These are phyloP conservation scores for Heteromurus nitidus DNA, from an alignment of 2,888 invertebrate genomes.

Conservation along the genomic window DNA sequence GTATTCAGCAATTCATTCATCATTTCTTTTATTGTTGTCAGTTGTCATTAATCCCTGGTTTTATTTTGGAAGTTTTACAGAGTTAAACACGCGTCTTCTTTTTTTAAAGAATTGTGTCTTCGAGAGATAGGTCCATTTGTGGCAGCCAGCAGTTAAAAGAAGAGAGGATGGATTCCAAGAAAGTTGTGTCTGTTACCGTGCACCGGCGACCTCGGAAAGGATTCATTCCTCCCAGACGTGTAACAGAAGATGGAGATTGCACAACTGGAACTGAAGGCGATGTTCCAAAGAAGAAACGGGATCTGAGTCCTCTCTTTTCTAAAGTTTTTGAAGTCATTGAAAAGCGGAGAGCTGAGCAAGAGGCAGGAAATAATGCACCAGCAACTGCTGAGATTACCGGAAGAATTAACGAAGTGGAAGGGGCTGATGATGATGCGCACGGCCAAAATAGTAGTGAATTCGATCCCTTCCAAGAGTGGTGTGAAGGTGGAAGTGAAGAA, in stretches of 20 bases:
- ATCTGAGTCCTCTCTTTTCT: constrained; percentile 47
- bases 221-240: constrained; percentile 33
- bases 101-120: not conserved
- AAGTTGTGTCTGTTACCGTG: constrained; percentile 22
- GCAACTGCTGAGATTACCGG: too few species aligned
- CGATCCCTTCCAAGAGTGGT: not conserved
- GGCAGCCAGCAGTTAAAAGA: not conserved
- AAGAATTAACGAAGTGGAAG: not conserved
- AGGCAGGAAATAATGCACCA: too few species aligned
- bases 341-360: not conserved
- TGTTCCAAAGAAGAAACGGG: constrained; percentile 32
- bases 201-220: constrained; percentile 21
- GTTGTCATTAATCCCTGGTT: too few species aligned
- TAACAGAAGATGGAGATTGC: not conserved
- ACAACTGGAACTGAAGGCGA: not conserved
- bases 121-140: not conserved
- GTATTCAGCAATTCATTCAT: too few species aligned
- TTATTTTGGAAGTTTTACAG: not conserved
- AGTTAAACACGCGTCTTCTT: not conserved
- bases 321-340: constrained; percentile 9
- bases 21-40: too few species aligned
- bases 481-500: not conserved
- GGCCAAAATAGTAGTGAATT: not conserved
- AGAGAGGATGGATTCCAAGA: constrained; percentile 5
- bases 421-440: not conserved